A percentile compares a stretch with the other conserved stretches of the same genome.
phyloP scores from a whole-genome alignment of 2,888 invertebrate genomes.

The Mesorhabditis sp. region DNA sequence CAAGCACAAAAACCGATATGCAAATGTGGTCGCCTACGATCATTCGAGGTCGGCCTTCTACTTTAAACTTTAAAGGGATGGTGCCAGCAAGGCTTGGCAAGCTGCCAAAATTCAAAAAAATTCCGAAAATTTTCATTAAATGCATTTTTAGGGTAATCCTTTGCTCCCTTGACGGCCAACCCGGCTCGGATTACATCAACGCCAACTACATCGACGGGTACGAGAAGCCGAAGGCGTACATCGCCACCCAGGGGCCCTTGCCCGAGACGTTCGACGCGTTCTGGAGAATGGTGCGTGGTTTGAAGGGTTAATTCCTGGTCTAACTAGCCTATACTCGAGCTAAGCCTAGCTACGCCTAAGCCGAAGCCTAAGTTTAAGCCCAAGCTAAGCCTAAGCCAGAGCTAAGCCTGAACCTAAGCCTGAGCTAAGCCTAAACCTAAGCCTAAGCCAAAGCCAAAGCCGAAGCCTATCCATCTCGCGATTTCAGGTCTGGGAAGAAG shows the following conservation, averaged over 20 bases:
- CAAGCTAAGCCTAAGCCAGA: neutral
- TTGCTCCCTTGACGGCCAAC: constrained; percentile 80
- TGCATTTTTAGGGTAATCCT: constrained; percentile 87
- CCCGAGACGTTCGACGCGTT: constrained; percentile 96
- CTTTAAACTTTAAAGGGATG: too few species aligned
- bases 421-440: too few species aligned
- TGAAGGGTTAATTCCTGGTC: neutral
- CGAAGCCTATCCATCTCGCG: neutral
- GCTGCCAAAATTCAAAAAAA: constrained; percentile 3
- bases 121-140: too few species aligned
- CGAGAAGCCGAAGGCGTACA: constrained; percentile 93
- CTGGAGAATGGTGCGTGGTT: constrained; percentile 77
- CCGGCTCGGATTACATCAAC: constrained; percentile 95
- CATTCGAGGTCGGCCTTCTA: constrained; percentile 68
- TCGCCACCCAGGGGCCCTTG: constrained; percentile 95
- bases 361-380: too few species aligned
- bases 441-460: too few species aligned
- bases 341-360: neutral
- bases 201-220: constrained; percentile 99
- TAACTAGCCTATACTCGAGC: neutral
- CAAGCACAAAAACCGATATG: constrained; percentile 94
- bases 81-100: too few species aligned
- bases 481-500: constrained; percentile 81
- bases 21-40: constrained; percentile 97
- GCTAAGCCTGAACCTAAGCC: too few species aligned